Conservation (phyloP, 2,888 invertebrate genomes). For the Lithophane socia region DNA sequence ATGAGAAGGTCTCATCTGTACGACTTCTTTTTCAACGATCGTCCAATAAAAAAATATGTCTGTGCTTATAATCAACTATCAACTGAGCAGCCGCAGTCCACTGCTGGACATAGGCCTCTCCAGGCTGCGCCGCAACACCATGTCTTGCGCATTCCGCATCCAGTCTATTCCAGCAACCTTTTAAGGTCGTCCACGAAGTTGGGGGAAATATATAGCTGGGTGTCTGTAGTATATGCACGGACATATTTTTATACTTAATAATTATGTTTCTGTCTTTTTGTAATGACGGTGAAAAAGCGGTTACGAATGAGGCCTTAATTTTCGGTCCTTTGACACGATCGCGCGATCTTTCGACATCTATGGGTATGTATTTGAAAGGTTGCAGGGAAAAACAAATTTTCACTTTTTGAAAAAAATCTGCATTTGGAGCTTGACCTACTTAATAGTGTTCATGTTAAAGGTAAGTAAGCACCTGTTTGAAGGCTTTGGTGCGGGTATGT, state of each 20-base stretch:
- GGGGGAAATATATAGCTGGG: not conserved
- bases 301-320: not conserved
- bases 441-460: not conserved
- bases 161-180: not conserved
- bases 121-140: not conserved
- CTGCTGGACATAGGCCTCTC: not conserved
- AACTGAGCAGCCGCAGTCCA: not conserved
- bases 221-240: not conserved
- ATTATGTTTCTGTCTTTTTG: not conserved
- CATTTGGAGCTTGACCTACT: not conserved
- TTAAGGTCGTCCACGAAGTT: too few species aligned
- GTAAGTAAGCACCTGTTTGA: slow-evolving; percentile 40
- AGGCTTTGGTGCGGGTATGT: slow-evolving; percentile 34
- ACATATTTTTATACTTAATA: not conserved
- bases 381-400: not conserved
- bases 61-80: not conserved
- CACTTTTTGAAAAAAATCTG: not conserved
- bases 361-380: slow-evolving; percentile 17
- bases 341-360: not conserved
- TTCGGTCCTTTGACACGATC: not conserved
- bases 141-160: not conserved
- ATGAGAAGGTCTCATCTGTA: not conserved
- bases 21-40: slow-evolving; percentile 13
- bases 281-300: slow-evolving; percentile 12
- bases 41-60: not conserved